Conservation (phyloP, 2,797 vertebrate species). For the Borostomias antarcticus region DNA sequence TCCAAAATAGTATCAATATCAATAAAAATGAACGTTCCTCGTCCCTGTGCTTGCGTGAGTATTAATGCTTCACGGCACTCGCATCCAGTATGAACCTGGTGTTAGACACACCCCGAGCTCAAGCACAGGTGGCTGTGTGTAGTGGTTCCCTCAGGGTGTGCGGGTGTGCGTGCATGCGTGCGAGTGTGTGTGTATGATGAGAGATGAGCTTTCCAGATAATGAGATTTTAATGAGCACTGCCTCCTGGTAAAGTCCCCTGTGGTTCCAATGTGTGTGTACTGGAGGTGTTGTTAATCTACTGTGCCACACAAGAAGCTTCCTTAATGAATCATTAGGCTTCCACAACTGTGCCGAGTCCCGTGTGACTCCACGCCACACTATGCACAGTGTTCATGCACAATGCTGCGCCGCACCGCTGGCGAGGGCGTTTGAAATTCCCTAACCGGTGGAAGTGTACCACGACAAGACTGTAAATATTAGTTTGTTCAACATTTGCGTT, state of each 20-base stretch:
- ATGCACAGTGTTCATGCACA: slow-evolving; percentile 16
- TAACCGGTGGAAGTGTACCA: not conserved
- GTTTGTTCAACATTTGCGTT: too few species aligned
- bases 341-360: slow-evolving; percentile 23
- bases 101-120: too few species aligned
- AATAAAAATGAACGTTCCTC: too few species aligned
- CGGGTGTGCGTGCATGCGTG: not conserved
- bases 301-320: slow-evolving; percentile 12
- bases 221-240: slow-evolving; percentile 30
- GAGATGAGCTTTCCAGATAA: slow-evolving; percentile 37
- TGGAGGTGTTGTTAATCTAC: slow-evolving; percentile 14
- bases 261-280: slow-evolving; percentile 16
- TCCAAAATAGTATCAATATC: too few species aligned
- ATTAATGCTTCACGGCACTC: too few species aligned
- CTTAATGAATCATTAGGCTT: slow-evolving; percentile 42
- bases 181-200: slow-evolving; percentile 20
- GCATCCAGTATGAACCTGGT: too few species aligned
- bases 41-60: too few species aligned
- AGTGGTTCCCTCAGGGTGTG: slow-evolving; percentile 16
- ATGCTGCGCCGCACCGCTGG: slow-evolving; percentile 14
- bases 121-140: slow-evolving; percentile 1
- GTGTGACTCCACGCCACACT: too few species aligned
- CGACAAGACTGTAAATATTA: not conserved
- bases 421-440: slow-evolving; percentile 17
- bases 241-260: slow-evolving; percentile 9